These are phyloP conservation scores for Apeira syringaria DNA, from an alignment of 2,888 invertebrate species.

Conservation along the genomic window DNA sequence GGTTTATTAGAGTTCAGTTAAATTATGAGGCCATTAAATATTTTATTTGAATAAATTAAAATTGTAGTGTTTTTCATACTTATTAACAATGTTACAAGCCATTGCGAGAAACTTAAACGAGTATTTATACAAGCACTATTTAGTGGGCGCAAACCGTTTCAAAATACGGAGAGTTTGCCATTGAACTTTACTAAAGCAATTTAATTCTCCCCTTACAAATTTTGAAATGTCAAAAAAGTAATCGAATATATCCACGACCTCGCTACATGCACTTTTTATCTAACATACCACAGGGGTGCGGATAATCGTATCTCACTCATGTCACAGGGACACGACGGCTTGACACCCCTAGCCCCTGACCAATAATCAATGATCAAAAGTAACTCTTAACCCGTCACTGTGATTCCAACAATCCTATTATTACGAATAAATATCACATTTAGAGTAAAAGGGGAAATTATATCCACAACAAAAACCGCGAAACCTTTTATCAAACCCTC, in stretches of 20 bases:
- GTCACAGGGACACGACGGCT: slow-evolving; percentile 57
- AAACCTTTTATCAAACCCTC: slow-evolving; percentile 56
- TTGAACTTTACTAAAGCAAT: slow-evolving; percentile 16
- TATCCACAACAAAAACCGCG: slow-evolving; percentile 71
- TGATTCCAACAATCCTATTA: slow-evolving; percentile 32
- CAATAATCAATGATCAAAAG: slow-evolving; percentile 55
- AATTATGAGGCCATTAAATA: too few relatives aligned
- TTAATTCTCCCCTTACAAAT: slow-evolving; percentile 28
- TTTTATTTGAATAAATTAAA: too few relatives aligned
- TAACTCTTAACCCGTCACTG: slow-evolving; percentile 24
- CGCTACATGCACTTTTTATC: slow-evolving; percentile 52
- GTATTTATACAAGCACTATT: too few relatives aligned
- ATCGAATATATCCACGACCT: slow-evolving; percentile 43
- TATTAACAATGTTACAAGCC: too few relatives aligned
- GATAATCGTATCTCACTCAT: slow-evolving; percentile 76
- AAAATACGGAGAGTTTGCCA: background rate
- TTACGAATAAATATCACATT: slow-evolving; percentile 41
- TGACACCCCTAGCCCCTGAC: slow-evolving; percentile 63
- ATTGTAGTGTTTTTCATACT: too few relatives aligned
- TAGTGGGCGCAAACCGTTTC: too few relatives aligned
- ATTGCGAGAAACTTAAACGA: too few relatives aligned
- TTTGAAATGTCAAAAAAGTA: slow-evolving; percentile 39
- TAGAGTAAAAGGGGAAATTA: slow-evolving; percentile 53
- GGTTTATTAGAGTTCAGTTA: too few relatives aligned
- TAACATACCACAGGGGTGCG: slow-evolving; percentile 50